Evolutionary conservation across 2,797 vertebrate species (phyloP).

Genomic region (Liparis tanakae): DNA sequence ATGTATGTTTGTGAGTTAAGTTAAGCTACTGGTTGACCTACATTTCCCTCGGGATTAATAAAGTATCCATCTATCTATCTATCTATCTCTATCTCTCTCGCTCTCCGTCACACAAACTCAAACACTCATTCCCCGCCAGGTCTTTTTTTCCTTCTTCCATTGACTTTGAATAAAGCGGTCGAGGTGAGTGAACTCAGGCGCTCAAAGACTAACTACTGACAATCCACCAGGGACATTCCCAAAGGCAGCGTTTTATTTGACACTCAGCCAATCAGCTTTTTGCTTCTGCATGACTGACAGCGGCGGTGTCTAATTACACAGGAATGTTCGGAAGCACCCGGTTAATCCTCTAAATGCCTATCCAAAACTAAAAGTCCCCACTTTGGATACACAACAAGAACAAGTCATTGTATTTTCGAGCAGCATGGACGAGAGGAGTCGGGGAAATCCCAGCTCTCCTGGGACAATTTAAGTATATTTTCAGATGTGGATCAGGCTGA

Average conservation of each 20-base stretch:
- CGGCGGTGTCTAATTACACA: slow-evolving; percentile 81
- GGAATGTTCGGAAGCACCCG: slow-evolving; percentile 79
- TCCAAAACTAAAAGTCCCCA: slow-evolving; percentile 72
- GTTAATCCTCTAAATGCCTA: slow-evolving; percentile 82
- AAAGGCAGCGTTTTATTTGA: slow-evolving; percentile 67
- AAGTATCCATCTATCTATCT: slow-evolving; percentile 9
- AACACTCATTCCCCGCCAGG: slow-evolving; percentile 47
- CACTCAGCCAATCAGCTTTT: slow-evolving; percentile 74
- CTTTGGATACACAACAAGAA: slow-evolving; percentile 70
- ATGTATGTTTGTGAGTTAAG: too few species aligned
- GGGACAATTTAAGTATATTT: slow-evolving; percentile 58
- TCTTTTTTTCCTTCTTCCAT: slow-evolving; percentile 53
- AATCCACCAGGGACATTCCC: slow-evolving; percentile 70
- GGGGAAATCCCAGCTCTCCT: slow-evolving; percentile 56
- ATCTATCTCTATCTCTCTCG: slow-evolving; percentile 13
- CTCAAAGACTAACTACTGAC: slow-evolving; percentile 66
- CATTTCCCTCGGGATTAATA: too few species aligned
- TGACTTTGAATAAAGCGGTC: slow-evolving; percentile 68
- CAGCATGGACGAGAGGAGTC: slow-evolving; percentile 30
- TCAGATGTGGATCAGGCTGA: slow-evolving; percentile 40
- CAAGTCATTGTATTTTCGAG: slow-evolving; percentile 65
- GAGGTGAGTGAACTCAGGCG: slow-evolving; percentile 64
- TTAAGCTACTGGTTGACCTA: too few species aligned
- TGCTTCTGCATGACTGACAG: slow-evolving; percentile 79
- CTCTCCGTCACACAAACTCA: slow-evolving; percentile 39